phyloP scores from a whole-genome alignment of 2,113 vertebrate species.

The Cisticola juncidis region DNA sequence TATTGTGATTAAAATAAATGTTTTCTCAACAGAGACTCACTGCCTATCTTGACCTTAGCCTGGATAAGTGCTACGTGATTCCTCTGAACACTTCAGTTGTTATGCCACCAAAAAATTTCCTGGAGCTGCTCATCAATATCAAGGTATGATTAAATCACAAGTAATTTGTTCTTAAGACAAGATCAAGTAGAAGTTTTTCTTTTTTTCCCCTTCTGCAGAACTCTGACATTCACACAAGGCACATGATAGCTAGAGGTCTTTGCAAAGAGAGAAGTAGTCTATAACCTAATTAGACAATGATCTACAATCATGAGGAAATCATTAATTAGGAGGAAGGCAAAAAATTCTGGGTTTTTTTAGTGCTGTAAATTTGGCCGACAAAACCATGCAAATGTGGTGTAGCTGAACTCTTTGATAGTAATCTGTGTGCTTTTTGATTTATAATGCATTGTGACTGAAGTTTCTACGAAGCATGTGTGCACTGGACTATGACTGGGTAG shows the following conservation, averaged over 20 bases:
- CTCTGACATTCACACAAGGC: background rate
- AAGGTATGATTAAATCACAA: slow-evolving; percentile 78
- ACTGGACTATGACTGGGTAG: background rate
- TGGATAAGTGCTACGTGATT: slow-evolving; percentile 97
- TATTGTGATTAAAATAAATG: background rate
- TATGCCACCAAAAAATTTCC: slow-evolving; percentile 90
- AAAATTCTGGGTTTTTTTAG: background rate
- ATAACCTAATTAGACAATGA: background rate
- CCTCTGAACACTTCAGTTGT: slow-evolving; percentile 94
- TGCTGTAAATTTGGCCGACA: background rate
- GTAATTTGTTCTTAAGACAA: background rate
- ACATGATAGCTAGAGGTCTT: background rate
- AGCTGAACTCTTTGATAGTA: background rate
- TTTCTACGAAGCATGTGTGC: background rate
- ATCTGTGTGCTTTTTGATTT: background rate
- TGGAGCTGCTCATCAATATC: slow-evolving; percentile 92
- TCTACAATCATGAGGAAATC: background rate
- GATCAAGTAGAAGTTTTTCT: background rate
- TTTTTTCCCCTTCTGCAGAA: background rate
- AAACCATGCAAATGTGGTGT: background rate
- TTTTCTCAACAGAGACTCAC: slow-evolving; percentile 84
- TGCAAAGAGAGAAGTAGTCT: background rate
- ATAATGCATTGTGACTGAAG: background rate
- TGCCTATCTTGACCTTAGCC: slow-evolving; percentile 92
- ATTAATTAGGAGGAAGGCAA: background rate